Evolutionary conservation across 2,797 vertebrate species (phyloP).

Genomic region (Nannoperca australis): DNA sequence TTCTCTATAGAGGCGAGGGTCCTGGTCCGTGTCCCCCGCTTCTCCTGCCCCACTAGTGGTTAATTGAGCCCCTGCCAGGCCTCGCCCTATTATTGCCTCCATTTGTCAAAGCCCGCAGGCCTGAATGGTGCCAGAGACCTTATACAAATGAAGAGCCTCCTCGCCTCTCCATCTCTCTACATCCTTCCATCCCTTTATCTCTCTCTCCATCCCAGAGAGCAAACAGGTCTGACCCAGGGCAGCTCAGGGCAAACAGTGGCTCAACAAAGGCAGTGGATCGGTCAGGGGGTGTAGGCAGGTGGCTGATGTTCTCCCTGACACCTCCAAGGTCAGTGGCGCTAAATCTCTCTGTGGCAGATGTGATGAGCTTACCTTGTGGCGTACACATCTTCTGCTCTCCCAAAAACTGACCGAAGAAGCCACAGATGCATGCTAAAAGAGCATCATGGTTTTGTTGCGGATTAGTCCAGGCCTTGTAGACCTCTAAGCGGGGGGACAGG

Average conservation of each 20-base stretch:
- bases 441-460: conserved; percentile 35
- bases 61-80: conserved; percentile 84
- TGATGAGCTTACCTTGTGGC: conserved; percentile 27
- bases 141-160: conserved; percentile 86
- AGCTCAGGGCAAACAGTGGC: conserved; percentile 75
- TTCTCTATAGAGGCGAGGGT: conserved; percentile 75
- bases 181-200: conserved; percentile 71
- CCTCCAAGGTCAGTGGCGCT: conserved; percentile 50
- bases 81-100: conserved; percentile 84
- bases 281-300: conserved; percentile 55
- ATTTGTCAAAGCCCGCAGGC: conserved; percentile 84
- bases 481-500: conserved; percentile 64
- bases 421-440: conserved; percentile 14
- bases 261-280: conserved; percentile 63
- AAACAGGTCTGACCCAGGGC: conserved; percentile 82
- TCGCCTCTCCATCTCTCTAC: conserved; percentile 70
- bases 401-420: background rate
- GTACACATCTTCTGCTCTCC: background rate
- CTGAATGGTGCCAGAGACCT: conserved; percentile 84
- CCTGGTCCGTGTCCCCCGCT: conserved; percentile 76
- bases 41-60: conserved; percentile 77
- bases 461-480: conserved; percentile 41
- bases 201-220: conserved; percentile 73
- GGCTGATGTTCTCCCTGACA: conserved; percentile 61
- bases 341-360: conserved; percentile 45